A percentile compares a stretch with the other conserved stretches of the same genome.
Evolutionary conservation across 2,888 invertebrate species (phyloP).

Genomic region (Hylaea fasciaria): DNA sequence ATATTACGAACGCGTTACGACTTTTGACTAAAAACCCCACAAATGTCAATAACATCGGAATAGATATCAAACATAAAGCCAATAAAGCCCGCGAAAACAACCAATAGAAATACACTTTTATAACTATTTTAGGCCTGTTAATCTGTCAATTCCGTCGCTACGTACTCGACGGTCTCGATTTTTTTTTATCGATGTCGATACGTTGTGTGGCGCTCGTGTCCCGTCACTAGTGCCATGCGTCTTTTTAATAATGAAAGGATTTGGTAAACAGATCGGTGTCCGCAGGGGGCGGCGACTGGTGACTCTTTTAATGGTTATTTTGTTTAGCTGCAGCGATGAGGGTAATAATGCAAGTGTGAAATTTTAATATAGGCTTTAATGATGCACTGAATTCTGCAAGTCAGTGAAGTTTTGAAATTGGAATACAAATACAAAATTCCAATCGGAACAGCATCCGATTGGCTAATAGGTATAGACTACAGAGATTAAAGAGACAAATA

Average conservation of each 20-base stretch:
- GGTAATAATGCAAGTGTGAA: conserved; percentile 19
- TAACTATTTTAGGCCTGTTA: not conserved
- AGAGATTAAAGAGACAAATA: too few relatives aligned
- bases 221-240: conserved; percentile 67
- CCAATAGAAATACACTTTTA: not conserved
- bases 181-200: conserved; percentile 59
- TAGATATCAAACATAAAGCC: too few relatives aligned
- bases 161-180: not conserved
- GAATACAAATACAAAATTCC: not conserved
- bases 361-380: conserved; percentile 12
- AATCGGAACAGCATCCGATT: not conserved
- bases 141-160: not conserved
- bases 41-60: too few relatives aligned
- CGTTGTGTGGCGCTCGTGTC: conserved; percentile 29
- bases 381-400: not conserved
- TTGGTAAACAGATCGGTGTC: conserved; percentile 67
- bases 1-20: too few relatives aligned
- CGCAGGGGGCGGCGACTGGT: conserved; percentile 35
- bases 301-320: conserved; percentile 42
- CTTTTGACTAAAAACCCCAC: too few relatives aligned
- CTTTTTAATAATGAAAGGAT: conserved; percentile 83
- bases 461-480: too few relatives aligned
- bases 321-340: conserved; percentile 5
- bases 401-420: too few relatives aligned
- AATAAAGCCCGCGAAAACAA: too few relatives aligned